Base-by-base conservation (phyloP, 2,797 vertebrate genomes). In the Leptoclinus maculatus region DNA sequence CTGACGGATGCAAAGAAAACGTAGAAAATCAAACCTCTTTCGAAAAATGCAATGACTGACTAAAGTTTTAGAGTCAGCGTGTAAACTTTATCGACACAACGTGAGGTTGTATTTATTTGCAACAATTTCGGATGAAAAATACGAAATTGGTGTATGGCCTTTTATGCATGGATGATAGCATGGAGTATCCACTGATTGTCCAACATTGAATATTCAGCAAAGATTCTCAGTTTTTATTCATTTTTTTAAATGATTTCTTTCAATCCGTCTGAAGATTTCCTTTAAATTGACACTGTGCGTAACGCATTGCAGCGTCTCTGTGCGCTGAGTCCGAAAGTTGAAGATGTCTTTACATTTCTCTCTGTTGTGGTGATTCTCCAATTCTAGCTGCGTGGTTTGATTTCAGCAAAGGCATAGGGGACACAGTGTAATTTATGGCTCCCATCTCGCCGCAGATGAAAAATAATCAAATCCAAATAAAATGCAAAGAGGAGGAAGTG, bases 391-490 rank as follows among this genome's bases (percentile, higher is more conserved):
- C 73, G 53, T 70, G 53, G 80, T 89, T 86, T 88, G 90, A 91
- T 92, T 93, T 84, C 72, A 81, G 82, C 84, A 59, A 76, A 90
- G 78, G 78, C 87, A 88, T 86, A 29, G 17, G 89, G 90, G 89
- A 92, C 87, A 84, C 90, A 58, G 25, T 70, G 86, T 91, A 92
- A 93, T 93, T 92, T 89, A 94, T 93, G 88, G 76, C 90, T 93
- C 94, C 93, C 91, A 94, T 93, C 91, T 87, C 75, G 80, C 86
- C 27, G 69, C 88, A 85, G 86, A 92, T 92, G 90, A 93, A 92
- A 95, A 92, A 92, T 89, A 91, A 95, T 95, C 92, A 94, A 93
- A 94, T 91, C 90, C 87, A 92, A 94, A 94, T 93, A 93, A 94
- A 94, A 94, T 94, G 91, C 91, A 91, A 87, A 92, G 91, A 91